Evolutionary conservation across 2,113 vertebrate species (phyloP).

Genomic region (Lathamus discolor): DNA sequence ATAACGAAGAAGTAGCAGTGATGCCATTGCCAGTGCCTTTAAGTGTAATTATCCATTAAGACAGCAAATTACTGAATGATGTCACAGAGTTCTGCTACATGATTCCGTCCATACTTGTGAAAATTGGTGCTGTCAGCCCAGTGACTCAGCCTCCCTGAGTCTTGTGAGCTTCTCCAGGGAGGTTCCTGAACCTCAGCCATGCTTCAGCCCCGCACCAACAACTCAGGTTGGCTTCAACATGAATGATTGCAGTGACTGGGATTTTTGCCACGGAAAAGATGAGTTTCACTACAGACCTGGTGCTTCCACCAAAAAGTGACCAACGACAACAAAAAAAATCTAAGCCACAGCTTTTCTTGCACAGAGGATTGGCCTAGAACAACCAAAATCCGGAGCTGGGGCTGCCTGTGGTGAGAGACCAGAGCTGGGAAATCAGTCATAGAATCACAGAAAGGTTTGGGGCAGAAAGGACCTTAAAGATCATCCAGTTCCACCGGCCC

Average conservation of each 20-base stretch:
- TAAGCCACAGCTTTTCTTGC: neutral
- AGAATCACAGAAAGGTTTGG: neutral
- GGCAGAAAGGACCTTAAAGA: neutral
- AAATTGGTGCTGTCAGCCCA: neutral
- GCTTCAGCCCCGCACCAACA: fast-evolving
- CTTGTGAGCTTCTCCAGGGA: fast-evolving
- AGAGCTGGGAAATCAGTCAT: neutral
- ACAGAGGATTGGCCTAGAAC: neutral
- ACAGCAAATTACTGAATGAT: neutral
- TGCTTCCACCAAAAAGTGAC: neutral
- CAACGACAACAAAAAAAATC: neutral
- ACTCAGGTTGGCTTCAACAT: fast-evolving
- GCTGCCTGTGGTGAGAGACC: neutral
- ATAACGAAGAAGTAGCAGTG: neutral
- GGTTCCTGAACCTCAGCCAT: fast-evolving
- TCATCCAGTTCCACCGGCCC: neutral
- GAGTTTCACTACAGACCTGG: neutral
- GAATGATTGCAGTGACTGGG: fast-evolving
- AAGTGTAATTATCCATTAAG: neutral
- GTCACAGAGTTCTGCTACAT: neutral
- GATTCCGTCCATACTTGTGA: neutral
- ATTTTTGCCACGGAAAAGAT: neutral
- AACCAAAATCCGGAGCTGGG: neutral
- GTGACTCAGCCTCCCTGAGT: neutral
- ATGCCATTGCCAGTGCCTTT: neutral